Percentiles rank a stretch among this genome's conserved stretches.
These are phyloP conservation scores for Corythornis cristatus DNA, from an alignment of 2,113 vertebrate species.

Conservation along the genomic window DNA sequence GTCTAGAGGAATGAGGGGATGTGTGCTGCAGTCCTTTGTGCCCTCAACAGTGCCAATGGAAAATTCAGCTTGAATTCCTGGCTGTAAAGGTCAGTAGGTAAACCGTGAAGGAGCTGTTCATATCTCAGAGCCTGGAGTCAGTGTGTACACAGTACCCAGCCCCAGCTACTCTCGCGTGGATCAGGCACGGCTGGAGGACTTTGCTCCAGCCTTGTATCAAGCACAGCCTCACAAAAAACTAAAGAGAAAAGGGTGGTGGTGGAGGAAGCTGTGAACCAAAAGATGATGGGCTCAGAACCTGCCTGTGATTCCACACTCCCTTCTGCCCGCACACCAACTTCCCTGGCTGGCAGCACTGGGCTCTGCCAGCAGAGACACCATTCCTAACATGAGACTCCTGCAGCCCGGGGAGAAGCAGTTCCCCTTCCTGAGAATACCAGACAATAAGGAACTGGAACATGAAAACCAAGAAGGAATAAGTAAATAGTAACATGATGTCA, in stretches of 20 bases:
- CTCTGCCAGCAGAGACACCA: accelerated
- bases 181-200: background rate
- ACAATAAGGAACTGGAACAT: background rate
- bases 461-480: background rate
- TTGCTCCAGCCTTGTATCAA: background rate
- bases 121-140: background rate
- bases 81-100: conserved; percentile 30
- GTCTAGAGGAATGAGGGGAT: background rate
- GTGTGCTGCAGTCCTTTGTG: background rate
- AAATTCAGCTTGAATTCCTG: background rate
- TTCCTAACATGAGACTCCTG: background rate
- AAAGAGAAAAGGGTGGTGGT: background rate
- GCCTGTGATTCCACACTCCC: background rate
- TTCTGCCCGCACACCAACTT: background rate
- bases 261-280: background rate
- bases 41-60: background rate
- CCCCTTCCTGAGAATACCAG: background rate
- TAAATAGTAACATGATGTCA: background rate
- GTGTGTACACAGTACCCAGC: background rate
- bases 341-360: background rate
- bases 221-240: background rate
- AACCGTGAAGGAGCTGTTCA: background rate
- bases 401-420: background rate
- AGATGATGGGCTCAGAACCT: background rate
- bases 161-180: background rate